Conservation (phyloP, 2,888 invertebrate genomes). For the Drosophila kokeensis region DNA sequence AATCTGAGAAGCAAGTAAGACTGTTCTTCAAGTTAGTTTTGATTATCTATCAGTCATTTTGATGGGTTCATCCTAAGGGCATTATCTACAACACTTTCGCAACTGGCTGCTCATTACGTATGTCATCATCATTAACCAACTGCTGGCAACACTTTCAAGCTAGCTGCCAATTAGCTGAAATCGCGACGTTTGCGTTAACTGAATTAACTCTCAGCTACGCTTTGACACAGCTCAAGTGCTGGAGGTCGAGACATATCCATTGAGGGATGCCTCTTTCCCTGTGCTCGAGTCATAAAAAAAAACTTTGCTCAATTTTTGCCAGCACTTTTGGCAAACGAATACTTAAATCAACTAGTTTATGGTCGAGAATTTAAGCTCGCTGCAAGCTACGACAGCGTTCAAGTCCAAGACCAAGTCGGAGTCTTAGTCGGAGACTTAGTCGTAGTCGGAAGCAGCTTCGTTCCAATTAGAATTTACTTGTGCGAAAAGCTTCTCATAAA, state of each 20-base stretch:
- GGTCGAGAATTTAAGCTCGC: constrained; percentile 45
- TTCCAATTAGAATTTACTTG: constrained; percentile 71
- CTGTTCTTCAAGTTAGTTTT: constrained; percentile 8
- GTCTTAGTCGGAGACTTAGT: not conserved
- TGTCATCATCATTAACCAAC: constrained; percentile 57
- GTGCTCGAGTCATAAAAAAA: constrained; percentile 42
- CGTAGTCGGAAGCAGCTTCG: constrained; percentile 7
- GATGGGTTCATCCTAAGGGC: constrained; percentile 34
- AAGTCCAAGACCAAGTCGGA: constrained; percentile 1
- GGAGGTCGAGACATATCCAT: constrained; percentile 9
- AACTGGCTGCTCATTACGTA: constrained; percentile 52
- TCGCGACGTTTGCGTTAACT: constrained; percentile 41
- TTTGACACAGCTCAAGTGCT: constrained; percentile 22
- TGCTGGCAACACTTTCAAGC: constrained; percentile 50
- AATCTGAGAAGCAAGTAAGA: not conserved
- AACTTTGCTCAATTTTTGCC: constrained; percentile 54
- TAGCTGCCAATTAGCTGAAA: constrained; percentile 66
- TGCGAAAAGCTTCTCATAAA: constrained; percentile 64
- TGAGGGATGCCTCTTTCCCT: constrained; percentile 10
- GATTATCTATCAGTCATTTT: constrained; percentile 26
- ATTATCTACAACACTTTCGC: constrained; percentile 42
- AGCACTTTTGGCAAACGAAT: constrained; percentile 36
- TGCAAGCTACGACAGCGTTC: constrained; percentile 9
- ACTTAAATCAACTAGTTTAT: constrained; percentile 70
- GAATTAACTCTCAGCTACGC: constrained; percentile 43